Conservation (phyloP, 64 coral and sea anemone genomes). For the Pocillopora verrucosa region DNA sequence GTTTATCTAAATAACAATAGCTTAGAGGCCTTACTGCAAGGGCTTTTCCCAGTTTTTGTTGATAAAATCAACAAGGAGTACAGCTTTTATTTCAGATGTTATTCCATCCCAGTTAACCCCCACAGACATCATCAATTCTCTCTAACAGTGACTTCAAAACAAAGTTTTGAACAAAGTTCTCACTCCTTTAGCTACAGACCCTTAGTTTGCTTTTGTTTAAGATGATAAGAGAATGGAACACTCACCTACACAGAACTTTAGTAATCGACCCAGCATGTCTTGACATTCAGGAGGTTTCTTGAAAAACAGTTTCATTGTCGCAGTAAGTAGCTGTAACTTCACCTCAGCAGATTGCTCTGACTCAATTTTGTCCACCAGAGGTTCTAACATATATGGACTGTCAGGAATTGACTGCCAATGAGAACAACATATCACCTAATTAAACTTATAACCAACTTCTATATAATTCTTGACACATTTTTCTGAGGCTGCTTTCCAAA, state of each 20-base stretch:
- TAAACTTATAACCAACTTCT: too few relatives aligned
- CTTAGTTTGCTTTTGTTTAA: too few relatives aligned
- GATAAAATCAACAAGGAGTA: neutral
- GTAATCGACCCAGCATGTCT: conserved; percentile 74
- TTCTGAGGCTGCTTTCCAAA: too few relatives aligned
- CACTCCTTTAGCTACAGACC: too few relatives aligned
- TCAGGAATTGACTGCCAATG: conserved; percentile 72
- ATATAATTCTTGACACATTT: too few relatives aligned
- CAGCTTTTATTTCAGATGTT: neutral
- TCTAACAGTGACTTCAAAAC: too few relatives aligned
- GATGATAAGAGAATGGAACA: neutral
- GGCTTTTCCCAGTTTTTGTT: neutral
- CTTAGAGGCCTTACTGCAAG: neutral
- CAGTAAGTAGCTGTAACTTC: conserved; percentile 87
- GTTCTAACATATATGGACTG: conserved; percentile 87
- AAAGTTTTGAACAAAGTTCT: too few relatives aligned
- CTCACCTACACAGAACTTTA: conserved; percentile 91
- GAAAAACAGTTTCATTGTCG: conserved; percentile 95
- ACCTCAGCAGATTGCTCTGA: conserved; percentile 84
- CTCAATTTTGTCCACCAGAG: conserved; percentile 66
- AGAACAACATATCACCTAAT: neutral
- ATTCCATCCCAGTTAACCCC: neutral
- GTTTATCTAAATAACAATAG: too few relatives aligned
- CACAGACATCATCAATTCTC: too few relatives aligned
- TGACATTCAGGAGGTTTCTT: conserved; percentile 97